Evolutionary conservation across 2,113 vertebrate species (phyloP), one percentile per base, ranked within the genome.

Genomic region (Pandion haliaetus): DNA sequence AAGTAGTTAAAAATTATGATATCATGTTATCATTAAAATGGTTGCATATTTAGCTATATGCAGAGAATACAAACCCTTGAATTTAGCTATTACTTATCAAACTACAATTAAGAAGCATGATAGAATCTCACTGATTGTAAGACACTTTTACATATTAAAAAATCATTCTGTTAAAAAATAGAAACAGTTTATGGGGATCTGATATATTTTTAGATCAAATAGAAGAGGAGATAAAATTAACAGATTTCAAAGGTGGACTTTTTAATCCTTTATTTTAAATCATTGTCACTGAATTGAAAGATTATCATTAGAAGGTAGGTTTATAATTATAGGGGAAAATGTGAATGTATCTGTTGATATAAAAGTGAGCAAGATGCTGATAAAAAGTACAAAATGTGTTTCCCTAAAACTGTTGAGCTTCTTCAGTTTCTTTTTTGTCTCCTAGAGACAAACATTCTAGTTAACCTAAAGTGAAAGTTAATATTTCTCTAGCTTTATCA

Each of bases 151-250:
- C 20, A 55, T 72, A 59, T 21, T 34, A 78, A 88, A 88, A 94
- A 65, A 28, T 26, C 0, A 32, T 77, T 66, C 0, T 62, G 47
- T 82, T 61, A 47, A 89, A 84, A 85, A 92, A 23, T 29, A 61
- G 18, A 86, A 62, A 54, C 11, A 0, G 42, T 74, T 89, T 66
- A 52, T 76, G 44, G 73, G 72, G 20, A 29, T 74, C 18, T 38
- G n/a, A 67, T 91, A 21, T 89, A 84, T 89, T 91, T 89, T 93
- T 84, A 93, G 55, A 82, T 76, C 36, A 94, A 71, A 84, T 8
- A 59, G 42, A 77, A 65, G 25, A 77, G 24, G 50, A 79, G 80
- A 61, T 14, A 86, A 83, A 91, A 89, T 59, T 89, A 91, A 62
- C 34, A 84, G 26, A 63, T 32, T 74, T 86, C 61, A 93, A 93